These are phyloP conservation scores for Rhopilema esculentum DNA, from an alignment of 30 jellyfish, hydroid and myxozoan species.

Conservation along the genomic window DNA sequence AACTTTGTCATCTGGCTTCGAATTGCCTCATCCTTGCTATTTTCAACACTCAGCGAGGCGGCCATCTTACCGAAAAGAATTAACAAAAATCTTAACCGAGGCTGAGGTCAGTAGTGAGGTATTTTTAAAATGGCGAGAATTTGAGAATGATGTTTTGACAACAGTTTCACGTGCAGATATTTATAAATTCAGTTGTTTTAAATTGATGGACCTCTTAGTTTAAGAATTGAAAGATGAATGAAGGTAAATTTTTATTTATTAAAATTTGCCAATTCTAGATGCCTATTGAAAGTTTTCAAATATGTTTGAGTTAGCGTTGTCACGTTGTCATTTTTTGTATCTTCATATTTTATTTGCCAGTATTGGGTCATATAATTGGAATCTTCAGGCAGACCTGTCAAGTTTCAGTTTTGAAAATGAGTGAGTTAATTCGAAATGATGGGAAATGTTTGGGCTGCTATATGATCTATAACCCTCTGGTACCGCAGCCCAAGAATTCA, in stretches of 20 bases:
- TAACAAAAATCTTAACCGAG: background rate
- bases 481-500: too few relatives aligned
- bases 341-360: too few relatives aligned
- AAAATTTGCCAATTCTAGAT: too few relatives aligned
- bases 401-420: too few relatives aligned
- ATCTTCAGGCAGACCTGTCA: too few relatives aligned
- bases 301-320: too few relatives aligned
- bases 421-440: too few relatives aligned
- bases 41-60: background rate
- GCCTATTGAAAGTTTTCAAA: too few relatives aligned
- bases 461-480: too few relatives aligned
- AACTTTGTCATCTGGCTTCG: slow-evolving; percentile 71
- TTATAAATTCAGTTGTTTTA: background rate
- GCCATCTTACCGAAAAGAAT: slow-evolving; percentile 4
- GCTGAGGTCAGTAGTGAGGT: background rate
- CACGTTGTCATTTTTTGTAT: too few relatives aligned
- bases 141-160: background rate
- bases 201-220: background rate
- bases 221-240: background rate
- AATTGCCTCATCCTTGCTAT: background rate
- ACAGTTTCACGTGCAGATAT: background rate
- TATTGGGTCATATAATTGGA: too few relatives aligned
- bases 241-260: background rate
- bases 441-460: too few relatives aligned
- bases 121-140: background rate